These are phyloP conservation scores for Gouania willdenowi DNA, from an alignment of 2,797 vertebrate species.

Conservation along the genomic window DNA sequence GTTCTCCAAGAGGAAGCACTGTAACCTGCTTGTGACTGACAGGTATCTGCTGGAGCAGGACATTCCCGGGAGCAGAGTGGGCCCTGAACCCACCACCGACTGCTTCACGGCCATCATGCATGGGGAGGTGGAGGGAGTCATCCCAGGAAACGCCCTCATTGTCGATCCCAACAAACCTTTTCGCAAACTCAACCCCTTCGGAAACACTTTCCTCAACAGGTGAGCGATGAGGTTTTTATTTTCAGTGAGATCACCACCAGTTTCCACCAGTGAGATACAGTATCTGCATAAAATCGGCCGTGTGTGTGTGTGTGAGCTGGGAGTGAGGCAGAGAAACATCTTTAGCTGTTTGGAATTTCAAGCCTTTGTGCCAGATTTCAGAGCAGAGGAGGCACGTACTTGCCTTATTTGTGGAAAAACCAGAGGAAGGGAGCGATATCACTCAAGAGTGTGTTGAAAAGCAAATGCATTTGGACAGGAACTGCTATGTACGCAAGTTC, in stretches of 20 bases:
- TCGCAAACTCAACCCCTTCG: constrained; percentile 92
- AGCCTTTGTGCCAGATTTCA: constrained; percentile 70
- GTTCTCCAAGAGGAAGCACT: no score
- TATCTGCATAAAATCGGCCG: not conserved
- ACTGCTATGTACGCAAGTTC: constrained; percentile 34
- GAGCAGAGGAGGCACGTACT: constrained; percentile 63
- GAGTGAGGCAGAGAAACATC: constrained; percentile 34
- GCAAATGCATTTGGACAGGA: constrained; percentile 35
- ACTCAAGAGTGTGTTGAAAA: constrained; percentile 52
- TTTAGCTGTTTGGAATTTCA: constrained; percentile 65
- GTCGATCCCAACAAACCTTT: constrained; percentile 94
- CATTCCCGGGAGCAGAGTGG: constrained; percentile 87
- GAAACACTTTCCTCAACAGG: constrained; percentile 94
- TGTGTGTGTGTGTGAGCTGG: not conserved
- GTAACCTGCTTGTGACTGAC: constrained; percentile 23
- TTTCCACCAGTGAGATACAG: not conserved
- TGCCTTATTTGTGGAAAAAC: constrained; percentile 77
- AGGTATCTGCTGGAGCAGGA: constrained; percentile 93
- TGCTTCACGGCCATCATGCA: constrained; percentile 95
- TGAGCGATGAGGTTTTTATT: constrained; percentile 37
- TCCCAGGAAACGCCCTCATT: constrained; percentile 89
- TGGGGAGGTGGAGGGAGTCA: constrained; percentile 82
- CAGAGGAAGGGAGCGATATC: constrained; percentile 66
- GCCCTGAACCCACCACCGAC: constrained; percentile 92
- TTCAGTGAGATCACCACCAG: not conserved